Conservation (phyloP, 2,113 vertebrate genomes). For the Turdus rufiventris region DNA sequence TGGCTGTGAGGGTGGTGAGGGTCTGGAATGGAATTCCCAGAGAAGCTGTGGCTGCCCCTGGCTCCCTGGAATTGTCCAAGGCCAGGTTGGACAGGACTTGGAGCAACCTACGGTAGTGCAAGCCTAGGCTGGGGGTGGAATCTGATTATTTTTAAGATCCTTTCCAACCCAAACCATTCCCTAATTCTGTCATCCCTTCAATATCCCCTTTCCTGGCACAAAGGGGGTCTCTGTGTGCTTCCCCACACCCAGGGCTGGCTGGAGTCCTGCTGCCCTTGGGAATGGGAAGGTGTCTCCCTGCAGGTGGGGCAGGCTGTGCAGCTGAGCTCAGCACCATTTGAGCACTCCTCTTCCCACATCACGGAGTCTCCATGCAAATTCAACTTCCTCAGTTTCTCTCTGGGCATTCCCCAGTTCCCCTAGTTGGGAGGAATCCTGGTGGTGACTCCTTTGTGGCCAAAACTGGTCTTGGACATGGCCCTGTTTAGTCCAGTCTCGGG, state of each 20-base stretch:
- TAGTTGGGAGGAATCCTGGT: not conserved
- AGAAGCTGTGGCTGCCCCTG: not conserved
- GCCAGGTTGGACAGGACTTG: rapidly evolving
- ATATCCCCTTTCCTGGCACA: rapidly evolving
- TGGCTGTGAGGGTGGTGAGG: rapidly evolving
- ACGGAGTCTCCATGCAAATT: rapidly evolving
- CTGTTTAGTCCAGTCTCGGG: not conserved
- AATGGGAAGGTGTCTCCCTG: not conserved
- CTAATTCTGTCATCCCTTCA: not conserved
- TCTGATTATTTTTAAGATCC: not conserved
- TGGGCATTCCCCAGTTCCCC: not conserved
- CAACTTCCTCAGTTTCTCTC: not conserved
- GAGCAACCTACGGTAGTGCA: not conserved
- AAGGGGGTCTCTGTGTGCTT: rapidly evolving
- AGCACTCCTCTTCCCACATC: not conserved
- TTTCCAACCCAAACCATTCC: not conserved
- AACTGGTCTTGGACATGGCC: not conserved
- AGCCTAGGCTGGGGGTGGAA: not conserved
- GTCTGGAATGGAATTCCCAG: rapidly evolving
- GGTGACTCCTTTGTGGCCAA: not conserved
- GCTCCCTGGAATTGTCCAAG: not conserved
- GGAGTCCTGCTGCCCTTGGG: not conserved
- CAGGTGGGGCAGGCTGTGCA: not conserved
- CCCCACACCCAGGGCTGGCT: rapidly evolving
- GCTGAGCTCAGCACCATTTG: not conserved